Conservation (phyloP, 2,797 vertebrate genomes). For the Sebastes oblongus region DNA sequence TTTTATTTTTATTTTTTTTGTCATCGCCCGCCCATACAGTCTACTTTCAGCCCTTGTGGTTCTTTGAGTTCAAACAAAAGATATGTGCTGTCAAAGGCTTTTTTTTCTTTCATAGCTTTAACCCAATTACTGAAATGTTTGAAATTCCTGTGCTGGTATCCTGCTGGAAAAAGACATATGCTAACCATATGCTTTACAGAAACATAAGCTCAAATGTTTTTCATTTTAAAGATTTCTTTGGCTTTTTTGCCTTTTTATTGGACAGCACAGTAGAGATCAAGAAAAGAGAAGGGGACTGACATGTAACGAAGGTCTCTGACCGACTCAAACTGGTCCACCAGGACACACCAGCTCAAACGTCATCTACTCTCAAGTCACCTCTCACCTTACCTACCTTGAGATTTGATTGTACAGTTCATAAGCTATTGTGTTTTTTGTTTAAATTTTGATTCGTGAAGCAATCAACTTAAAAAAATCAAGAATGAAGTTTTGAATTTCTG, state of each 20-base stretch:
- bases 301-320: constrained; percentile 31
- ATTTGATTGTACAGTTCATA: constrained; percentile 85
- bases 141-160: constrained; percentile 62
- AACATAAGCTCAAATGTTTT: constrained; percentile 72
- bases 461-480: constrained; percentile 64
- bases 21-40: constrained; percentile 32
- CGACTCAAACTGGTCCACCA: constrained; percentile 8
- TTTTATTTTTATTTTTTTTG: constrained; percentile 20
- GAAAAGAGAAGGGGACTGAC: constrained; percentile 23
- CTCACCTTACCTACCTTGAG: constrained; percentile 67
- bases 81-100: constrained; percentile 53
- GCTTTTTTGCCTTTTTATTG: constrained; percentile 9
- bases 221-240: constrained; percentile 31
- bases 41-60: constrained; percentile 19
- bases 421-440: constrained; percentile 80
- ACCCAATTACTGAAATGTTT: constrained; percentile 69
- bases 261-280: constrained; percentile 34
- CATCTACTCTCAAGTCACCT: constrained; percentile 51
- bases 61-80: constrained; percentile 52
- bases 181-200: constrained; percentile 69
- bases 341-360: constrained; percentile 15
- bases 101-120: constrained; percentile 65
- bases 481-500: constrained; percentile 74
- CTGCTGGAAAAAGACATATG: constrained; percentile 72
- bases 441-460: constrained; percentile 67